These are phyloP conservation scores for Gnathonemus longibarbis DNA, from an alignment of 2,113 vertebrate species.

Conservation along the genomic window DNA sequence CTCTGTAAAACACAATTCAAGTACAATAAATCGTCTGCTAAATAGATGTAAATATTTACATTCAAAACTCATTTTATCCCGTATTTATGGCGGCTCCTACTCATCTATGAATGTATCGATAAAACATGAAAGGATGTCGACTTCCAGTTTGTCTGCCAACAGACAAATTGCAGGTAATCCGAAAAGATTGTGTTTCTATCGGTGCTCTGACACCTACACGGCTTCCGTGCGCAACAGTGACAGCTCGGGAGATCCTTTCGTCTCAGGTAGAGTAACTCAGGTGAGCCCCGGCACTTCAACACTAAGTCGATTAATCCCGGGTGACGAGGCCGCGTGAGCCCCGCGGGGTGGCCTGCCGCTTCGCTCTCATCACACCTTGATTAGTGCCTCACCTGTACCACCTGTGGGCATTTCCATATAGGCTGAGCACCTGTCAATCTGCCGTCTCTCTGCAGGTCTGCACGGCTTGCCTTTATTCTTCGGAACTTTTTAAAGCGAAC, in stretches of 20 bases:
- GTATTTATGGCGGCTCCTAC: background rate
- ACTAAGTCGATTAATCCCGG: constrained; percentile 43
- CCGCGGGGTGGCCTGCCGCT: background rate
- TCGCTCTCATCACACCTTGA: background rate
- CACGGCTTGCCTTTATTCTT: background rate
- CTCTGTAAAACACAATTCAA: background rate
- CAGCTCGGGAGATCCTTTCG: constrained; percentile 22
- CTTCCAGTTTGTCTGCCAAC: constrained; percentile 38
- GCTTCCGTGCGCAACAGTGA: constrained; percentile 28
- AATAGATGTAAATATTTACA: background rate
- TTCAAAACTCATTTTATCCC: background rate
- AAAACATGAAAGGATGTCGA: constrained; percentile 31
- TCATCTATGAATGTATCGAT: constrained; percentile 19
- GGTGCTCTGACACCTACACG: constrained; percentile 46
- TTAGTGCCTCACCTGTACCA: constrained; percentile 3
- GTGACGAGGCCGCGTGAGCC: constrained; percentile 38
- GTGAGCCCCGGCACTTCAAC: constrained; percentile 26
- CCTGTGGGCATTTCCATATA: constrained; percentile 10
- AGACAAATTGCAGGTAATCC: constrained; percentile 55
- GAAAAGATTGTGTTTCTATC: constrained; percentile 47
- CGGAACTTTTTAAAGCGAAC: background rate
- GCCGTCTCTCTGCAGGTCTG: background rate
- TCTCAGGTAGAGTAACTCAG: constrained; percentile 21
- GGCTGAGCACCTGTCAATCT: background rate
- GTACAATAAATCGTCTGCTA: background rate